Percentiles rank a stretch among this genome's conserved stretches.
These are phyloP conservation scores for Phrynosoma platyrhinos DNA, from an alignment of 2,113 vertebrate species.

Conservation along the genomic window DNA sequence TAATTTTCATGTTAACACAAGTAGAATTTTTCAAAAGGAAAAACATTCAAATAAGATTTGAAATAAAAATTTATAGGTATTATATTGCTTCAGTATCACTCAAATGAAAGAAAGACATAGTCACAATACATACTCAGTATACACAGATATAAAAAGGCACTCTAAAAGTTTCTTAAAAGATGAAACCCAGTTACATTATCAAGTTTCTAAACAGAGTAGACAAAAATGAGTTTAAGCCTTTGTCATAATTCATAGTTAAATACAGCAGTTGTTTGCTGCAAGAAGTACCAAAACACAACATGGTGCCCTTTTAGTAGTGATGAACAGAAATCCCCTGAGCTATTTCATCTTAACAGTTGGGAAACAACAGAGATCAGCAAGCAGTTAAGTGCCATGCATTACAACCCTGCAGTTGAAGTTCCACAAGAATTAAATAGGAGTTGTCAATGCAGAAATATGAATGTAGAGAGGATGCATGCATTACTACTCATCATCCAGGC, in stretches of 20 bases:
- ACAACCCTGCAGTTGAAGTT: slow-evolving; percentile 60
- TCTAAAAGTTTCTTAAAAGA: slow-evolving; percentile 79
- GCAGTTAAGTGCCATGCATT: slow-evolving; percentile 27
- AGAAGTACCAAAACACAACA: slow-evolving; percentile 77
- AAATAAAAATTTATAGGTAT: slow-evolving; percentile 79
- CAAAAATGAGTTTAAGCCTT: slow-evolving; percentile 74
- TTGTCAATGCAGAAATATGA: not conserved
- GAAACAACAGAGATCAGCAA: slow-evolving; percentile 58
- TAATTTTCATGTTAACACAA: slow-evolving; percentile 77
- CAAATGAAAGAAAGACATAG: slow-evolving; percentile 67
- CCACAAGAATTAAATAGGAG: slow-evolving; percentile 43
- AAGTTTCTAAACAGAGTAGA: slow-evolving; percentile 79
- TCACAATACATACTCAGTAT: slow-evolving; percentile 79
- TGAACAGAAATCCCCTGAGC: slow-evolving; percentile 84
- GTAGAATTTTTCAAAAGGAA: slow-evolving; percentile 67
- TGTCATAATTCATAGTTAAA: slow-evolving; percentile 64
- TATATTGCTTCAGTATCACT: slow-evolving; percentile 84
- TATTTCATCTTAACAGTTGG: slow-evolving; percentile 73
- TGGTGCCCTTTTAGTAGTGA: slow-evolving; percentile 81
- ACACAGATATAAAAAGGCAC: slow-evolving; percentile 86
- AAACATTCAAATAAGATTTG: slow-evolving; percentile 77
- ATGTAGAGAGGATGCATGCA: not conserved
- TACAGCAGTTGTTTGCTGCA: slow-evolving; percentile 73
- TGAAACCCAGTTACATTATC: slow-evolving; percentile 73
- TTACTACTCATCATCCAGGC: slow-evolving; percentile 40